Conservation (phyloP, 2,113 vertebrate species). For the Phalacrocorax brasilianus region DNA sequence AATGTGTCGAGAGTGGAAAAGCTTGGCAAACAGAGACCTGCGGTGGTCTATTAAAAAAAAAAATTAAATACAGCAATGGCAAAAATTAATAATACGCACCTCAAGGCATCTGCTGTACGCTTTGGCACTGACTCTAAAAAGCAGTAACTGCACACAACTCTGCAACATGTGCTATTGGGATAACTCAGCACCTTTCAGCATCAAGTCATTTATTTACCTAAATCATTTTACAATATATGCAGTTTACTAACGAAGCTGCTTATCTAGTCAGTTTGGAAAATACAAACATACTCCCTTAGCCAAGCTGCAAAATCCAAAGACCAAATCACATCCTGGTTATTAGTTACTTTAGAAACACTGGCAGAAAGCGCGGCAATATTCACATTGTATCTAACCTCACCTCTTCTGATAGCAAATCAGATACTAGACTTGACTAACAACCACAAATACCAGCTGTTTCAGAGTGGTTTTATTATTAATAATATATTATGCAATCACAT, state of each 20-base stretch:
- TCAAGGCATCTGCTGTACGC: not conserved
- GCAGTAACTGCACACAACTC: not conserved
- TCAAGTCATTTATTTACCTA: not conserved
- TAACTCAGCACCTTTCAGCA: not conserved
- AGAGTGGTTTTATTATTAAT: not conserved
- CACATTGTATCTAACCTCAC: not conserved
- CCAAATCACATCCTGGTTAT: not conserved
- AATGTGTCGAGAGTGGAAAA: not conserved
- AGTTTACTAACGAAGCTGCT: not conserved
- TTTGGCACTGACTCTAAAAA: not conserved
- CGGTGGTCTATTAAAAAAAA: not conserved
- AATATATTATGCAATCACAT: too few relatives aligned
- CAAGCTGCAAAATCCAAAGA: not conserved
- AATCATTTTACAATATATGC: not conserved
- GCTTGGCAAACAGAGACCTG: not conserved
- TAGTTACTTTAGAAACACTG: not conserved
- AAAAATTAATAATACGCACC: not conserved
- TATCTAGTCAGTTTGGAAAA: not conserved
- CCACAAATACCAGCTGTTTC: not conserved
- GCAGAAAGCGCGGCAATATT: not conserved
- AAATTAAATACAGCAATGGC: not conserved
- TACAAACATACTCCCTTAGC: not conserved
- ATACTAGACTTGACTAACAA: not conserved
- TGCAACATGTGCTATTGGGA: fast-evolving
- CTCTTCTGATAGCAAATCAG: not conserved